Evolutionary conservation across 2,888 invertebrate genomes (phyloP), one percentile per base, ranked within the genome.

Genomic region (Lysandra bellargus): DNA sequence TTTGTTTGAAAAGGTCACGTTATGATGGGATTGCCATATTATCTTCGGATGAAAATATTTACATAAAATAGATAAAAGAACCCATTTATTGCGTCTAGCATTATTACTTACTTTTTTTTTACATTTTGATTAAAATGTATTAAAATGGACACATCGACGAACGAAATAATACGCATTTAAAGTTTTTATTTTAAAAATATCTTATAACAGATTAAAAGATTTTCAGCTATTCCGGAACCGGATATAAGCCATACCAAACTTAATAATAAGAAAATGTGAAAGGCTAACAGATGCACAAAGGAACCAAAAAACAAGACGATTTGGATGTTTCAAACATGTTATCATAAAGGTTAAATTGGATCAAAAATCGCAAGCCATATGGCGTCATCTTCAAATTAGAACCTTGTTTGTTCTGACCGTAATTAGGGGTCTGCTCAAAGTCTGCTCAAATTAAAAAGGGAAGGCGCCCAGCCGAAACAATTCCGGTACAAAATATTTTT

Each of bases 401-500:
- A 84, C 83, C 88, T 90, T 94, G 92, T 94, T 94, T 94, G 92
- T 92, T 93, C 90, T 91, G 88, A 82, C 83, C 84, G 91, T 94
- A 92, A 94, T 94, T 93, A 94, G 91, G 90, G 90, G 90, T 91
- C 85, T 85, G 87, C 94, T 94, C 91, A 93, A 94, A 94, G 84
- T 88, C 86, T 91, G 92, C 87, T 87, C 90, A 92, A 92, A 93
- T 93, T 93, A 94, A 94, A 75, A 93, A 90, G 90, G 88, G 90
- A 92, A 90, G 90, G 89, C 91, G 89, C 90, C 90, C 83, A 83
- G 83, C 87, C 87, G 83, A 93, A 93, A 93, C 92, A 89, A 94
- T 93, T 94, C 93, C 92, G 92, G 92, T 92, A 90, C 89, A 88
- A 89, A 91, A 92, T 92, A 92, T 91, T 92, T 92, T 91, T 90